phyloP scores from a whole-genome alignment of 2,888 invertebrate species.

The Dynastes tityus region DNA sequence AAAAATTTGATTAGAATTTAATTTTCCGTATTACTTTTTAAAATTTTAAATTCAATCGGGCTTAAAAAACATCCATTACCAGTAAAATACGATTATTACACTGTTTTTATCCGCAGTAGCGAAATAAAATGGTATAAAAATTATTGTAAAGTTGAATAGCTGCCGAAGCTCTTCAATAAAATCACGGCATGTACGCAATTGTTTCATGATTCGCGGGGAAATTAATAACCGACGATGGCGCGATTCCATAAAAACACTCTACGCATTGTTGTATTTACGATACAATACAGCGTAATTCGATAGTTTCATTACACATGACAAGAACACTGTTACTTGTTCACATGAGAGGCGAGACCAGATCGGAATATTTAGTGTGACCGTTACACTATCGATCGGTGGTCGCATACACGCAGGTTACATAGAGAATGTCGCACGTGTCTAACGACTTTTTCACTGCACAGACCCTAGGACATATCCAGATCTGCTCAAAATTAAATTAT shows the following conservation, averaged over 20 bases:
- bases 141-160: no score
- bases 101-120: no score
- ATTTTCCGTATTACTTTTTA: no score
- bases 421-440: slow-evolving; percentile 1
- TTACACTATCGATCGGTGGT: not conserved
- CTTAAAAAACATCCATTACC: no score
- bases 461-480: not conserved
- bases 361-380: slow-evolving; percentile 8
- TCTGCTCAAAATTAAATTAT: slow-evolving; percentile 2
- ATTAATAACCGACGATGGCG: not conserved
- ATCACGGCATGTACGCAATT: no score
- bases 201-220: no score
- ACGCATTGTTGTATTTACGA: not conserved
- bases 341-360: not conserved
- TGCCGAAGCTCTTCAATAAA: no score
- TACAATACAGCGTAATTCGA: not conserved
- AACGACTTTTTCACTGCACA: not conserved
- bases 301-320: slow-evolving; percentile 1
- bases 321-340: not conserved
- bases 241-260: no score
- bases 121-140: no score
- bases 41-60: no score
- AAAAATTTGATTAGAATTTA: no score
- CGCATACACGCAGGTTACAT: not conserved
- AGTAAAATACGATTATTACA: no score